Percentiles rank a stretch among this genome's conserved stretches.
Evolutionary conservation across 2,888 invertebrate species (phyloP).

Genomic region (Pecten maximus): DNA sequence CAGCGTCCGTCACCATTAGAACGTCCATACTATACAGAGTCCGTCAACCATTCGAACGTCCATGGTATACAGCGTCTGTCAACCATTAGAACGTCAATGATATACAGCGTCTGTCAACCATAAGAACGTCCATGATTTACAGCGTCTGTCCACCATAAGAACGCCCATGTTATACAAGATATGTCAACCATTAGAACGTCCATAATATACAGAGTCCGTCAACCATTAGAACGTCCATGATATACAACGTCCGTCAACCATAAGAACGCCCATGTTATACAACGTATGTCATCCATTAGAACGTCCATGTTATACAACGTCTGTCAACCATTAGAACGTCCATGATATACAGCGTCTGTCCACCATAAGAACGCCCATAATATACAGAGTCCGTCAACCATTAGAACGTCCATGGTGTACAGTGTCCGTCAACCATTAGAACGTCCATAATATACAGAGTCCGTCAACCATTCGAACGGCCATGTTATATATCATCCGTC

Average conservation of each 20-base stretch:
- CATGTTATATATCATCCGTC: neutral
- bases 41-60: neutral
- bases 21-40: neutral
- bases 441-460: neutral
- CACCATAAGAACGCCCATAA: neutral
- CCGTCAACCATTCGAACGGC: neutral
- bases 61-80: neutral
- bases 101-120: neutral
- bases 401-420: neutral
- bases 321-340: neutral
- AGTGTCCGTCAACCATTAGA: neutral
- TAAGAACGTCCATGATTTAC: neutral
- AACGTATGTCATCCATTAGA: neutral
- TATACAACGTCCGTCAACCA: neutral
- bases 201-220: neutral
- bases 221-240: neutral
- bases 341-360: neutral
- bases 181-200: neutral
- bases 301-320: neutral
- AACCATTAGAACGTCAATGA: neutral
- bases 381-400: neutral
- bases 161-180: neutral
- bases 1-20: neutral
- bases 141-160: neutral
- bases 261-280: neutral